Evolutionary conservation across 2,888 invertebrate species (phyloP), one percentile per base, ranked within the genome.

Genomic region (Punctoribates punctum): DNA sequence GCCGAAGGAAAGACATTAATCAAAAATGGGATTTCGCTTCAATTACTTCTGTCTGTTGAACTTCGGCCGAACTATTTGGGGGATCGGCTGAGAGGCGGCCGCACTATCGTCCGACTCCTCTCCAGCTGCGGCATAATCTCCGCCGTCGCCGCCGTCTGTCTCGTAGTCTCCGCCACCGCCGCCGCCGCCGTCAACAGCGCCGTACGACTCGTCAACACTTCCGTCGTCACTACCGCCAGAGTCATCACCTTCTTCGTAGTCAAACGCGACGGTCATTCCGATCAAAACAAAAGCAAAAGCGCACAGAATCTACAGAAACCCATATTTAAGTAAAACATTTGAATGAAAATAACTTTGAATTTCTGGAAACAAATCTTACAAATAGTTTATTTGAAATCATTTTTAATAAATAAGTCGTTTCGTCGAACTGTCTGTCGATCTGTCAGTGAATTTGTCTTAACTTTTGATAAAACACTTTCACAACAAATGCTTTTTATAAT

Each of bases 211-310:
- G 74, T 51, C 25, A 73, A 13, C 34, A 34, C 38, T 25, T 72
- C 51, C 57, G 9, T 60, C 77, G 54, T 51, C 54, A 34, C 73
- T 67, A 17, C 75, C 77, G 65, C 77, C 70, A 54, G n/a, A 1
- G 11, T 17, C 48, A 20, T 25, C 48, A 8, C 48, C 54, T 13
- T 34, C 70, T 42, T 23, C 70, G 11, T 70, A 29, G 20, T 70
- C 29, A 60, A 11, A 17, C 13, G 38, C n/a, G 6, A 70, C 9
- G 11, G 20, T 20, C 17, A 46, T 23, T 4, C 70, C 46, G 23
- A 70, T n/a, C 46, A 70, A 70, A 70, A 70, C 70, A 70, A 70
- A 42, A 23, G 70, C 70, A 70, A 70, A 42, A 3, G 23, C 15
- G 62, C 62, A 29, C n/a, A 70, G 42, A 4, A 70, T 38, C 70